Percentiles rank a stretch among this genome's conserved stretches.
Conservation (phyloP, 2,113 vertebrate species). For the Sphyrna mokarran region DNA sequence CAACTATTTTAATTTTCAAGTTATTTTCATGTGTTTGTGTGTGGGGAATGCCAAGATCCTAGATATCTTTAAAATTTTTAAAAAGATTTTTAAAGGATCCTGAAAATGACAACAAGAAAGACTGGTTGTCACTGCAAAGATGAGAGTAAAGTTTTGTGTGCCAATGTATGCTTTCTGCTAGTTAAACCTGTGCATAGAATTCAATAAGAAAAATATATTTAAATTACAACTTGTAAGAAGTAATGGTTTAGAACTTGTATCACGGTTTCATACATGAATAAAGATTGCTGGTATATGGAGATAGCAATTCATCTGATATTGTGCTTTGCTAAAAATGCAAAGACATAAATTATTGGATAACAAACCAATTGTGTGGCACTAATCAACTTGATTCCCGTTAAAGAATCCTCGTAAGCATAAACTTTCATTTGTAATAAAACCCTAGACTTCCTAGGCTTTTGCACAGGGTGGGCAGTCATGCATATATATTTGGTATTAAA, state of each 20-base stretch:
- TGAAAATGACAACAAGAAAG: background rate
- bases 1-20: background rate
- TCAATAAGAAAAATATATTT: conserved; percentile 19
- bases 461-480: conserved; percentile 12
- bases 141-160: background rate
- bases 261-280: conserved; percentile 34
- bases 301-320: conserved; percentile 11
- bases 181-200: background rate
- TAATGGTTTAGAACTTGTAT: conserved; percentile 30
- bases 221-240: conserved; percentile 33
- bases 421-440: conserved; percentile 36
- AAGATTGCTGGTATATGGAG: background rate
- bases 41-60: background rate
- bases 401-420: conserved; percentile 37
- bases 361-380: conserved; percentile 38
- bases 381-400: conserved; percentile 33
- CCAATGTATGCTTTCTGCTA: background rate
- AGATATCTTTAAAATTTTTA: background rate
- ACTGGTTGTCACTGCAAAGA: background rate
- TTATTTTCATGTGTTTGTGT: background rate
- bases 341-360: conserved; percentile 33
- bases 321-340: conserved; percentile 17
- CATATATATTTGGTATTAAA: conserved; percentile 35
- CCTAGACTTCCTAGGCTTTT: conserved; percentile 10
- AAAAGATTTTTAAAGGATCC: background rate